Percentiles rank a stretch among this genome's conserved stretches.
Evolutionary conservation across 2,113 vertebrate species (phyloP).

Genomic region (Antechinus stuartii): DNA sequence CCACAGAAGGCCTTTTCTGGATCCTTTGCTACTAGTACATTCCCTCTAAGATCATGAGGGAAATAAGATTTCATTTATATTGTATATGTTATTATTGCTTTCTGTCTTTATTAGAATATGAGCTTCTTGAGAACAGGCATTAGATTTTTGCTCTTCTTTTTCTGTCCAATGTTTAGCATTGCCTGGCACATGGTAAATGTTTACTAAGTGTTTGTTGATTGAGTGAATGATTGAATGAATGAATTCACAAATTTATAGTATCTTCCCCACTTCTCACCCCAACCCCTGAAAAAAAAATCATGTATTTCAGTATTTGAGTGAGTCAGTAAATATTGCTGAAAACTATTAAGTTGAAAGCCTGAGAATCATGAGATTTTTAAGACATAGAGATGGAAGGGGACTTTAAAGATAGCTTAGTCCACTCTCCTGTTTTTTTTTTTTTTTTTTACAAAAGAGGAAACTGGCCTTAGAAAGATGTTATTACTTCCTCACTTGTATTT

Average conservation of each 20-base stretch:
- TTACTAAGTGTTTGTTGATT: neutral
- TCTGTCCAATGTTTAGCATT: neutral
- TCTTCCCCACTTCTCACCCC: neutral
- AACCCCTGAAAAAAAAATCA: neutral
- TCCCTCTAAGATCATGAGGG: neutral
- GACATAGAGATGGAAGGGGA: neutral
- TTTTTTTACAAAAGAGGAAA: neutral
- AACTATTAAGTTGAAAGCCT: neutral
- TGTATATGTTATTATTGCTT: neutral
- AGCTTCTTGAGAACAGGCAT: neutral
- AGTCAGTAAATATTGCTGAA: neutral
- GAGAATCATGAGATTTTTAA: neutral
- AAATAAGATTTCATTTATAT: neutral
- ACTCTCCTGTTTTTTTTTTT: neutral
- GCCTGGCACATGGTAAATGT: neutral
- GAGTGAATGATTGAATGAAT: neutral
- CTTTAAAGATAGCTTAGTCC: neutral
- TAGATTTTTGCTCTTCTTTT: neutral
- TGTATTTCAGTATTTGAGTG: accelerated
- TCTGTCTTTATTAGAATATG: neutral
- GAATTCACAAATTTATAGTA: neutral
- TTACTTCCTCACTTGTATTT: neutral
- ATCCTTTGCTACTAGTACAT: neutral
- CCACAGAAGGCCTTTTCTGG: neutral
- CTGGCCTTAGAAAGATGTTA: neutral